Evolutionary conservation across 2,888 invertebrate genomes (phyloP), one percentile per base, ranked within the genome.

Genomic region (Noctua janthe): DNA sequence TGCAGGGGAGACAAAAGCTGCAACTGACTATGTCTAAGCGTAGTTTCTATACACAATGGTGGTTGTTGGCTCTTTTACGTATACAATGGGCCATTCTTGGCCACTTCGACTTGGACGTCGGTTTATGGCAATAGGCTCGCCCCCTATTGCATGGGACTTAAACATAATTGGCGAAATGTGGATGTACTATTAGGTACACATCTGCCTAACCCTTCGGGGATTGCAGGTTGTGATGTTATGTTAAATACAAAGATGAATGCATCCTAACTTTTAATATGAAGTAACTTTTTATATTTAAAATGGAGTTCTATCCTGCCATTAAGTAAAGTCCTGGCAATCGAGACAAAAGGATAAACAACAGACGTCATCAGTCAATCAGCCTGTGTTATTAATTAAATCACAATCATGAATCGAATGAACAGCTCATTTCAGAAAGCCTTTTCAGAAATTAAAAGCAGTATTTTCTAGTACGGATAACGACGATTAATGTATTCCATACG

Each of bases 1-100:
- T 64, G 72, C 43, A 49, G 54, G n/a, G 70, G 74, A 84, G 35
- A 81, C 74, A 78, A 78, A 74, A 56, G 77, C 64, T 75, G 56
- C 29, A 62, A 23, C 69, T 59, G 67, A 71, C 43, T 74, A 64
- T 76, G 15, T 54, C 35, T 74, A 43, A 70, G 20, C 43, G 62
- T n/a, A 51, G 56, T 62, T 51, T 29, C 10, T 54, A 54, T 54
- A 73, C 15, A 77, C 72, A 77, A 64, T 75, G 29, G 73, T 59
- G 47, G 43, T 56, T 17, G 54, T 51, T 83, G 80, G 66, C 47
- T 13, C 69, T 81, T 74, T 66, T 81, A 59, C 29, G 69, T 62
- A 62, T 6, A 76, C n/a, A 84, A 76, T 76, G 43, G 71, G 17
- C 66, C 39, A 39, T 39, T 39, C 4, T 5, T 39, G 39, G 39